Percentiles rank a stretch among this genome's conserved stretches.
Evolutionary conservation across 2,797 vertebrate species (phyloP).

Genomic region (Sorex maritimensis): DNA sequence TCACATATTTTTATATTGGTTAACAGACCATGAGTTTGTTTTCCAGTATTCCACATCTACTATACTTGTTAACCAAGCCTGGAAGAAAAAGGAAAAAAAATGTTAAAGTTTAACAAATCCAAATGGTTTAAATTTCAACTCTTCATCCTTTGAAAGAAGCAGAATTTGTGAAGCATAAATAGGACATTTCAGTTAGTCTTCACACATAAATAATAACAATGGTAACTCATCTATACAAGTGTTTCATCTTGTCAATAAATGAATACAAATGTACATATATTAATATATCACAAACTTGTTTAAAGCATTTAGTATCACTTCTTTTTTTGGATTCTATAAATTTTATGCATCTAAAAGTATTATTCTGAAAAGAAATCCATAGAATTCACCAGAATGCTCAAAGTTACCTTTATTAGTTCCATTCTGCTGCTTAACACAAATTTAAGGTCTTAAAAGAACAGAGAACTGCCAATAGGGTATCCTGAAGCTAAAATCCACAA

Average conservation of each 20-base stretch:
- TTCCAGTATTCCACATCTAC: neutral
- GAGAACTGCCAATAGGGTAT: neutral
- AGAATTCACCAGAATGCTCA: neutral
- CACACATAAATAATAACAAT: neutral
- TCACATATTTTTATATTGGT: neutral
- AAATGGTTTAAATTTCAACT: slow-evolving; percentile 17
- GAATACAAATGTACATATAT: slow-evolving; percentile 9
- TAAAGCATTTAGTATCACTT: neutral
- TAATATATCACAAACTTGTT: neutral
- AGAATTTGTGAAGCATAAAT: neutral
- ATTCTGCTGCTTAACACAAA: neutral
- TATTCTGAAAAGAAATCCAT: neutral
- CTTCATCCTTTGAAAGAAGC: neutral
- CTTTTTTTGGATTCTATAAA: neutral
- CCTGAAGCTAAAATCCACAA: neutral
- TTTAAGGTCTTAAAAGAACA: neutral
- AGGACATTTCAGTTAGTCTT: neutral
- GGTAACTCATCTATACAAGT: neutral
- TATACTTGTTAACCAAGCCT: too few species aligned
- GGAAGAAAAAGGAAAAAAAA: too few species aligned
- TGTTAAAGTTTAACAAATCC: too few species aligned
- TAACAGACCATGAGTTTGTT: neutral
- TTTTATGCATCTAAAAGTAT: slow-evolving; percentile 44
- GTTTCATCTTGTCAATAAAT: neutral
- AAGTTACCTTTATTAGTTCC: neutral